Base-by-base conservation (phyloP, 1,140 invertebrate species). In the Idris sp. region DNA sequence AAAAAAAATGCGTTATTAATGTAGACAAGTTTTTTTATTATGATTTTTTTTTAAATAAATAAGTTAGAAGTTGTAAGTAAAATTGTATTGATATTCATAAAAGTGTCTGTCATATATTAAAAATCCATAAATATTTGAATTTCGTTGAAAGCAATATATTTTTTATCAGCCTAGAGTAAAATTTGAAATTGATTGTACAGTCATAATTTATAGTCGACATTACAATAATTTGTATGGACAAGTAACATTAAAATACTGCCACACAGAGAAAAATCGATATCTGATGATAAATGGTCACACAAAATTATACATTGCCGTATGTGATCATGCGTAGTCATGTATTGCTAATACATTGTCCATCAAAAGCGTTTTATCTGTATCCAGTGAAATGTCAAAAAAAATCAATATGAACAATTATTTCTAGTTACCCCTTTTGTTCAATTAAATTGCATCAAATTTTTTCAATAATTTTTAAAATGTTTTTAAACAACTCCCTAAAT, bases 241-340 rank as follows among this genome's bases (percentile, higher is more conserved):
- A 11, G 43, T 41, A 56, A 67, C 62, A 67, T 67, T 67, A 67
- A 67, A 67, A 67, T 67, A 56, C 51, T 56, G 62, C 43, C 43
- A 49, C 26, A 28, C 36, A 15, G 6, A 10, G 51, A 67, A 67
- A 67, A 67, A 67, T 67, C 62, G 43, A 48, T 58, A 49, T 48
- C 11, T 26, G 41, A 49, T 67, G 62, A 67, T 67, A 67, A 67
- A 67, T 67, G 62, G 51, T 40, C 25, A 49, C 41, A 15, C 43
- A 67, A 67, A 58, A 67, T 67, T 58, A 56, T 67, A 41, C 49
- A 48, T 56, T 56, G 62, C 56, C 49, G 49, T 48, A 35, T 46
- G 41, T 48, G 51, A 67, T 54, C 49, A 48, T 56, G 62, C 43
- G 49, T 67, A 40, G 49, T 67, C 40, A 67, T 56, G 62, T 33